These are phyloP conservation scores for Junonia oenone DNA, from an alignment of 2,888 invertebrate genomes.

Conservation along the genomic window DNA sequence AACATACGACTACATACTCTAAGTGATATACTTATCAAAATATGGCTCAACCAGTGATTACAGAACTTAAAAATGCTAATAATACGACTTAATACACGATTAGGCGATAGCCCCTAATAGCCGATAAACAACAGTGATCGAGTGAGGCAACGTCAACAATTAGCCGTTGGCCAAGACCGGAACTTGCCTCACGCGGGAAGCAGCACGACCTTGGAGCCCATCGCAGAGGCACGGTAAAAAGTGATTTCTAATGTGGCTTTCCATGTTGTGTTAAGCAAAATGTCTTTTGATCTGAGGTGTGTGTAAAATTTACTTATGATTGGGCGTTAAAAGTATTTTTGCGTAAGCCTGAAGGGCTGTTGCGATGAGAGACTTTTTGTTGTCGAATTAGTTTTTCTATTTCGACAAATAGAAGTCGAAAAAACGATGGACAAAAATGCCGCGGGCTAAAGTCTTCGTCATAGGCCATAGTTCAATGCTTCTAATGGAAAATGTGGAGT, in stretches of 20 bases:
- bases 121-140: constrained; percentile 31
- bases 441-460: too few species aligned
- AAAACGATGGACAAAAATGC: too few species aligned
- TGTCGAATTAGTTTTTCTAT: too few species aligned
- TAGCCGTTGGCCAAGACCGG: constrained; percentile 66
- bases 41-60: background rate
- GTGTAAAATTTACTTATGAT: too few species aligned
- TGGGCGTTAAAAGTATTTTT: too few species aligned
- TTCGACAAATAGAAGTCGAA: too few species aligned
- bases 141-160: constrained; percentile 50
- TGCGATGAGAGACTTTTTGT: too few species aligned
- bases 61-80: background rate
- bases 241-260: constrained; percentile 39
- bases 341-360: too few species aligned
- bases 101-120: constrained; percentile 13
- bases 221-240: constrained; percentile 33
- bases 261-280: constrained; percentile 13
- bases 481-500: too few species aligned
- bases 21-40: background rate
- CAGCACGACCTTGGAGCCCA: constrained; percentile 59
- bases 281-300: background rate
- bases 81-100: constrained; percentile 5
- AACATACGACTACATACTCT: background rate
- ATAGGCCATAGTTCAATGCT: too few species aligned
- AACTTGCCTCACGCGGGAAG: constrained; percentile 65